Evolutionary conservation across 2,797 vertebrate species (phyloP), one percentile per base, ranked within the genome.

Genomic region (Coregonus sp.): DNA sequence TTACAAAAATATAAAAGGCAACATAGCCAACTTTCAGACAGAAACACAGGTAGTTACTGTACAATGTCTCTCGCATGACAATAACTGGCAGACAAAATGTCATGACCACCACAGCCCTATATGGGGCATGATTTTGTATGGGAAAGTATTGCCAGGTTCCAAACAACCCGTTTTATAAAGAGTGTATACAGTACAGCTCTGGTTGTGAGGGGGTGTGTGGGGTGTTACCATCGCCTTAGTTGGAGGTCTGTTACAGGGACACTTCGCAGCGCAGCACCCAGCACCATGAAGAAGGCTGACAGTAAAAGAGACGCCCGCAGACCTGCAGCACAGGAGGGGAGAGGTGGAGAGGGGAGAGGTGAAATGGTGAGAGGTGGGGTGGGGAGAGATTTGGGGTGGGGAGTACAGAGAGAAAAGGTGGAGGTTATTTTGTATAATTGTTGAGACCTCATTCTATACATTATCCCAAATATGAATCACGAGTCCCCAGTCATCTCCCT

Each of bases 261-360:
- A 85, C 96, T 96, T 78, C 97, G 93, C 56, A 99, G 84, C 50
- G 91, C 93, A 3, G 96, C 87, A 70, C 98, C 98, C 15, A 97
- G 16, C 66, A 98, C 93, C 97, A 99, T 98, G 66, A 99, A 91
- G 76, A 96, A 94, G 5, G 95, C 94, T 0, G 97, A 96, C 75
- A 99, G 92, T 65, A 99, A 93, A 77, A 99, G 95, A 7, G 97
- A 97, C 0, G 94, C 86, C 69, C 98, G 94, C 81, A 99, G 91
- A 89, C 98, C 98, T 99, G 90, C 35, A 77, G 40, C 16, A 84
- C 54, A 78, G 73, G 29, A 52, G 31, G 78, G 73, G 5, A 54
- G 12, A 5, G 9, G 51, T 7, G 25, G 15, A 7, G 5, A 11
- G 56, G 47, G n/a, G 31, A 4, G 31, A 15, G 9, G 18, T 11